Evolutionary conservation across 2,113 vertebrate genomes (phyloP).

Genomic region (Heterochromis multidens): DNA sequence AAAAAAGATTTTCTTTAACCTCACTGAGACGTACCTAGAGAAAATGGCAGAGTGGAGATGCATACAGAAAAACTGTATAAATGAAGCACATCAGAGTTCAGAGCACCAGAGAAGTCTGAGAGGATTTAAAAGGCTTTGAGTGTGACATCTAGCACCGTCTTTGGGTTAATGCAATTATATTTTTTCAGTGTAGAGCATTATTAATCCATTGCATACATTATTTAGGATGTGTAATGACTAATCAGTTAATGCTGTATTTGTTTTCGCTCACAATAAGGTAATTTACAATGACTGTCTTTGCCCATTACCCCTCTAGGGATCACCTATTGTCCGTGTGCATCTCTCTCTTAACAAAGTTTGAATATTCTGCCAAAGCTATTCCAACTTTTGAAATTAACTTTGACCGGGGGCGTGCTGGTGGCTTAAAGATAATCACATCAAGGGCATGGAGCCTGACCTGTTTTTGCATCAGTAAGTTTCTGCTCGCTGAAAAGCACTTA

Average conservation of each 20-base stretch:
- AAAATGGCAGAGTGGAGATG: neutral
- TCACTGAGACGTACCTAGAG: neutral
- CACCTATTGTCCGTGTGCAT: slow-evolving; percentile 37
- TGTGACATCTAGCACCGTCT: neutral
- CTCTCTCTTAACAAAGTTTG: slow-evolving; percentile 61
- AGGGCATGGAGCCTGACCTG: slow-evolving; percentile 66
- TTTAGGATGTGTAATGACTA: neutral
- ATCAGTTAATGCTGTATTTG: neutral
- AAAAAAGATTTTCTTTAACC: neutral
- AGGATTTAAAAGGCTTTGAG: neutral
- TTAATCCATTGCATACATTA: neutral
- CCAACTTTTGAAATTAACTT: slow-evolving; percentile 75
- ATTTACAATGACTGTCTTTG: slow-evolving; percentile 30
- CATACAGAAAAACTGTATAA: neutral
- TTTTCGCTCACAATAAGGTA: slow-evolving; percentile 12
- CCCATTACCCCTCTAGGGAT: slow-evolving; percentile 16
- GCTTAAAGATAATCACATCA: slow-evolving; percentile 74
- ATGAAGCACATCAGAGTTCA: neutral
- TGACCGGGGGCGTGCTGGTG: slow-evolving; percentile 62
- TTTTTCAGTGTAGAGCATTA: neutral
- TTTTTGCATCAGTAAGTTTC: slow-evolving; percentile 67
- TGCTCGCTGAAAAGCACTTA: slow-evolving; percentile 58
- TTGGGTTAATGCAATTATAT: neutral
- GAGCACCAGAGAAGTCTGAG: neutral
- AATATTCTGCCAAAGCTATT: slow-evolving; percentile 60